Base-by-base conservation (phyloP, 2,113 vertebrate genomes). In the Actenoides hombroni region DNA sequence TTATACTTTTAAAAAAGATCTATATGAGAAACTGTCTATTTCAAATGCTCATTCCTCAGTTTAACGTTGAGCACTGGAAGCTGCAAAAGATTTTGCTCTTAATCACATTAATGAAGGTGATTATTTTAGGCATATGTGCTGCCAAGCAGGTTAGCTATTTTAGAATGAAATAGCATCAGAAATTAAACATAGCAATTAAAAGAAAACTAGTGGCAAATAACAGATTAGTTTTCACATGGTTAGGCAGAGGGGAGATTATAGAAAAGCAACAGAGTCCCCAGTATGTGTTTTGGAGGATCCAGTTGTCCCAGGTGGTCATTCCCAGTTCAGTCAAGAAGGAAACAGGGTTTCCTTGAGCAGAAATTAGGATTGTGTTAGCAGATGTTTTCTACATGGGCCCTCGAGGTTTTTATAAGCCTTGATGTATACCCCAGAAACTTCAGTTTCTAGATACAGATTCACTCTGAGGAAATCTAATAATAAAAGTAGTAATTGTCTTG, bases 141-240 rank as follows among this genome's bases (percentile, higher is more conserved):
- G 96, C 90, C 57, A n/a, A 90, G 92, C 93, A 88, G 76, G 67
- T 90, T 90, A 53, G 83, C 91, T 95, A 92, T 95, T 95, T 95
- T 80, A 39, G 91, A 88, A 73, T 73, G 82, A 2, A 40, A 29
- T 31, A 54, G 44, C 90, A 93, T 68, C 83, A 76, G 12, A 8
- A 94, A 94, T 84, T 91, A 94, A 57, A 81, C 26, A 0, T 15
- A 54, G 84, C 78, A 87, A 84, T 96, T 89, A 94, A 75, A 91
- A 69, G 49, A 46, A 67, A 77, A 33, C 4, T 3, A 75, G 87
- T 20, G 19, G 51, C 61, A 92, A 69, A 92, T 78, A 33, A 21
- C 56, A 75, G 60, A 44, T 6, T 21, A 16, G 33, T 53, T 93
- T 57, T 46, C 54, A 76, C 25, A 28, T 24, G 39, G 4, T 9